Evolutionary conservation across 2,797 vertebrate genomes (phyloP), one percentile per base, ranked within the genome.

Genomic region (Anniella stebbinsi): DNA sequence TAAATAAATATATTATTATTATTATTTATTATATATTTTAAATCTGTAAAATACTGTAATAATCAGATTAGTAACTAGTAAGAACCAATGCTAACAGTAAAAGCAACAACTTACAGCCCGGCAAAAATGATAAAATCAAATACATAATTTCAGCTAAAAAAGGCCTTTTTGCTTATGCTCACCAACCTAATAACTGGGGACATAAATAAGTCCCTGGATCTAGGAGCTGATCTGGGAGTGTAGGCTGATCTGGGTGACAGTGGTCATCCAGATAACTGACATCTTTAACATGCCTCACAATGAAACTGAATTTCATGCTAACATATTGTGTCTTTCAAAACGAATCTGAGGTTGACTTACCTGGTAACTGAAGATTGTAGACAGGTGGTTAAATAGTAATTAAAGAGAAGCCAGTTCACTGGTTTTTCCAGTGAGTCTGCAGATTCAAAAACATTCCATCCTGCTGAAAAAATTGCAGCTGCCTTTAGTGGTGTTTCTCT

Each of bases 371-470:
- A 99, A 89, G 99, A 99, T 91, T 99, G 99, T 89, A 99, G 98
- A 97, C 99, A 99, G 96, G 98, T 98, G 92, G 99, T 99, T 98
- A 99, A 98, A 97, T 99, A 99, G 96, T 99, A 99, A 98, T 99
- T 99, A 97, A 99, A 99, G 93, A 99, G 98, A 96, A 99, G 98
- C 95, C 99, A 98, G 96, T 99, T 99, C 88, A 99, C 97, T 67
- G 99, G 98, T 96, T 99, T 99, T 96, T 99, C 99, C 96, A 99
- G 95, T 21, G 98, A 99, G 80, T 98, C 98, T 0, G 98, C 98
- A 96, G 98, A 99, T 95, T 99, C 98, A 92, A 99, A 99, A 88
- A 98, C 98, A 95, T 99, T 99, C 99, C 99, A 99, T 96, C 99
- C 99, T 5, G 98, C 98, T 83, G 99, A 99, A 97, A 99, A 99